Evolutionary conservation across 92 coral and sea anemone genomes (phyloP), one percentile per base, ranked within the genome.

Genomic region (Siderastrea radians): DNA sequence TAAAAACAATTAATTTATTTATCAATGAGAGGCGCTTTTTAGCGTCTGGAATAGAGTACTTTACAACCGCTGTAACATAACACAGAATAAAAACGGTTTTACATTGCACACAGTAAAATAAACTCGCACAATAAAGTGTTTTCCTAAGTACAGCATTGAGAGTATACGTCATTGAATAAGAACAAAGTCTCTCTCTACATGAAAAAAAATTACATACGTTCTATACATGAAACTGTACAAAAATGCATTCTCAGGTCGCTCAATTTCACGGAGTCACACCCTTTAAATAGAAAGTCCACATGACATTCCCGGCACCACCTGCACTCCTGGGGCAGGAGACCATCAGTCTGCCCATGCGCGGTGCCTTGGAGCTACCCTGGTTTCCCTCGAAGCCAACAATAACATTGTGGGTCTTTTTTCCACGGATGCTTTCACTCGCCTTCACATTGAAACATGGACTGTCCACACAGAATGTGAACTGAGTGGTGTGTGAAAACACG

Each of bases 331-430:
- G 95, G 17, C 98, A 97, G 79, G 98, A 91, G 90, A 97, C 83
- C 90, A 97, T 88, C 2, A 97, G 84, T 17, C 96, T 96, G 19
- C 99, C 99, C 98, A 94, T 97, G 72, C 98, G 98, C 69, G 98
- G 96, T 4, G 99, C 98, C 83, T 97, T 97, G 69, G 99, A 91
- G 19, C 92, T 87, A 11, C 94, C 97, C 55, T 97, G 98, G 78
- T 96, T 96, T 17, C 98, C 99, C 53, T 97, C 99, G 72, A 94
- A 97, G 15, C 98, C 95, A 50, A 97, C 99, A 14, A 97, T 88
- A 61, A 97, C 89, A 80, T 92, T 95, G 86, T 97, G 99, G 26
- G 91, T 91, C 84, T 97, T 97, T 85, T 96, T 97, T 1, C 90
- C 99, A 12, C 99, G 98, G n/a, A 97, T 77, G 17, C 98, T 92